These are phyloP conservation scores for Phaethon lepturus DNA, from an alignment of 2,113 vertebrate genomes.

Conservation along the genomic window DNA sequence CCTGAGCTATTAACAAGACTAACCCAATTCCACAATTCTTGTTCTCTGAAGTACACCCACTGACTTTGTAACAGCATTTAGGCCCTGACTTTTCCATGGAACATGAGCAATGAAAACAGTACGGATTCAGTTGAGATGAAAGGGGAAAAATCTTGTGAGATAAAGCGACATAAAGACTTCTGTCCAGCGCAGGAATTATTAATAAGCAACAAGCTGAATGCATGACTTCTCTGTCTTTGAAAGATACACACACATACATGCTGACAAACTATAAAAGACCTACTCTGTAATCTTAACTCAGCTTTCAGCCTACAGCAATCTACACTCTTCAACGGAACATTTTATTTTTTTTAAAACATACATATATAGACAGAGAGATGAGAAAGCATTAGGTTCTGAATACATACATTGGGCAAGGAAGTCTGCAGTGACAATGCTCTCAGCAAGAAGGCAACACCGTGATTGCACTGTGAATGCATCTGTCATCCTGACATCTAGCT, in stretches of 20 bases:
- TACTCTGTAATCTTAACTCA: background rate
- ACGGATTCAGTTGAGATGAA: background rate
- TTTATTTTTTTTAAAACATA: background rate
- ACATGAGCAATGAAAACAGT: background rate
- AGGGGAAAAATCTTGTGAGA: background rate
- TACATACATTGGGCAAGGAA: background rate
- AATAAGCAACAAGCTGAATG: background rate
- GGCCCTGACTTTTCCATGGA: background rate
- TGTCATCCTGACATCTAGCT: background rate
- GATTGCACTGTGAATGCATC: background rate
- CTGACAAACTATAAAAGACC: background rate
- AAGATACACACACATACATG: background rate
- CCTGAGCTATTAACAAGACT: background rate
- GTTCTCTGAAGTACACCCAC: background rate
- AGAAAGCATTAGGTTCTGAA: background rate
- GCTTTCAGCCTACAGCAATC: background rate
- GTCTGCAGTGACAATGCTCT: background rate
- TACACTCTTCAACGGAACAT: background rate
- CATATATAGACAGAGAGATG: background rate
- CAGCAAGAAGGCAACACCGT: background rate
- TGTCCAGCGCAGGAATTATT: background rate
- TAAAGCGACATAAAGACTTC: background rate
- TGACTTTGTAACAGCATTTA: background rate
- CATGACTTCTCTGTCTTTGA: background rate
- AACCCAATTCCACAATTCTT: background rate